phyloP scores from a whole-genome alignment of 2,113 vertebrate species.

The Pseudolaguvia tuberculata region DNA sequence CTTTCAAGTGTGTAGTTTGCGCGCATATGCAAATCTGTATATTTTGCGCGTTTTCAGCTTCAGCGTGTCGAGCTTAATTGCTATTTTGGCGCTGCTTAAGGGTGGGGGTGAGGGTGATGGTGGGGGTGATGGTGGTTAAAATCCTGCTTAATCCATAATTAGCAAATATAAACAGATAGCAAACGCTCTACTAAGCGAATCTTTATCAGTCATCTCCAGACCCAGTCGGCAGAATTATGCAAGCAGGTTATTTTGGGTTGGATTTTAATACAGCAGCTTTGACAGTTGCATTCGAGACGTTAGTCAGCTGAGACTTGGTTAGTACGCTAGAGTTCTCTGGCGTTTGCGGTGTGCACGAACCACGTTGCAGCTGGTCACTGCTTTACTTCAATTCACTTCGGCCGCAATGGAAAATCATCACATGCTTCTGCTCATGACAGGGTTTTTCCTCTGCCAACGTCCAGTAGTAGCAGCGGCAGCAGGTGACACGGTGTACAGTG shows the following conservation, averaged over 20 bases:
- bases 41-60: too few relatives aligned
- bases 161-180: slow-evolving; percentile 40
- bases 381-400: neutral
- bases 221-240: slow-evolving; percentile 2
- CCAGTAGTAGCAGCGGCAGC: slow-evolving; percentile 42
- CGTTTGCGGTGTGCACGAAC: neutral
- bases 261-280: neutral
- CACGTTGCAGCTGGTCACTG: neutral
- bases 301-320: neutral
- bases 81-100: too few relatives aligned
- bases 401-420: slow-evolving; percentile 29
- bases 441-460: slow-evolving; percentile 18
- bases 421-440: slow-evolving; percentile 16
- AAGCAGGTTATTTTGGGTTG: neutral
- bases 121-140: too few relatives aligned
- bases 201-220: slow-evolving; percentile 37
- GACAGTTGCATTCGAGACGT: neutral
- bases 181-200: slow-evolving; percentile 30
- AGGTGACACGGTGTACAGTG: slow-evolving; percentile 68
- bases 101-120: too few relatives aligned
- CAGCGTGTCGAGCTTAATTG: too few relatives aligned
- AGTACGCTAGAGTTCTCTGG: neutral
- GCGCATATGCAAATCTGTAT: neutral
- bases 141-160: slow-evolving; percentile 50
- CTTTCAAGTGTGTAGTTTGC: neutral